Conservation (phyloP, 1,140 invertebrate species). For the Drosophila nebulosa region DNA sequence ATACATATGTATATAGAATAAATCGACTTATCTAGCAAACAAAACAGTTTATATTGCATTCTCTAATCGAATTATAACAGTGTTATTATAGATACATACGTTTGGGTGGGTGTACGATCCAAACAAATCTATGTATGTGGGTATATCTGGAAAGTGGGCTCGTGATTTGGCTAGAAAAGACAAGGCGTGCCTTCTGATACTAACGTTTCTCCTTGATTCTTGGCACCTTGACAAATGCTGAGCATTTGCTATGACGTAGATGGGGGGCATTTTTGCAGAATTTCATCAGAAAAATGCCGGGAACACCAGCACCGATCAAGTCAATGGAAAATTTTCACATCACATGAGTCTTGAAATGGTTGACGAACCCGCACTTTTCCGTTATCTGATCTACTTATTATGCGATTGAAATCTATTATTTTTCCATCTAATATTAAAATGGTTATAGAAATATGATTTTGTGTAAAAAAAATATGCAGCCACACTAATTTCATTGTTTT, state of each 20-base stretch:
- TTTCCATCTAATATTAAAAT: no score
- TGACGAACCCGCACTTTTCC: not conserved
- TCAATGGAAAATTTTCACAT: slow-evolving; percentile 32
- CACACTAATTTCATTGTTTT: not conserved
- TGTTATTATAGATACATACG: slow-evolving; percentile 3
- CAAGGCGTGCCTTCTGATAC: slow-evolving; percentile 42
- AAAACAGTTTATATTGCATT: slow-evolving; percentile 17
- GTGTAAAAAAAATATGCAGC: not conserved
- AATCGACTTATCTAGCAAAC: slow-evolving; percentile 15
- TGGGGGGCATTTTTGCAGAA: slow-evolving; percentile 28
- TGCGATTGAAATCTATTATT: no score
- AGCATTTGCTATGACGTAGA: slow-evolving; percentile 40
- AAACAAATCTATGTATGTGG: not conserved
- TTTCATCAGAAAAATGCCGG: slow-evolving; percentile 25
- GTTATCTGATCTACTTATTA: not conserved
- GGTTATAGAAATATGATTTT: no score
- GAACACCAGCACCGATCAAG: slow-evolving; percentile 19
- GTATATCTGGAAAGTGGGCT: slow-evolving; percentile 47
- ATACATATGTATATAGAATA: not conserved
- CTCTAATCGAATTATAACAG: not conserved
- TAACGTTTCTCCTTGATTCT: slow-evolving; percentile 22
- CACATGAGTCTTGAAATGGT: not conserved
- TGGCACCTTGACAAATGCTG: slow-evolving; percentile 60
- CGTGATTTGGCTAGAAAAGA: slow-evolving; percentile 26
- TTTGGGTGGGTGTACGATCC: slow-evolving; percentile 6